These are phyloP conservation scores for Theristicus caerulescens DNA, from an alignment of 2,113 vertebrate species.

Conservation along the genomic window DNA sequence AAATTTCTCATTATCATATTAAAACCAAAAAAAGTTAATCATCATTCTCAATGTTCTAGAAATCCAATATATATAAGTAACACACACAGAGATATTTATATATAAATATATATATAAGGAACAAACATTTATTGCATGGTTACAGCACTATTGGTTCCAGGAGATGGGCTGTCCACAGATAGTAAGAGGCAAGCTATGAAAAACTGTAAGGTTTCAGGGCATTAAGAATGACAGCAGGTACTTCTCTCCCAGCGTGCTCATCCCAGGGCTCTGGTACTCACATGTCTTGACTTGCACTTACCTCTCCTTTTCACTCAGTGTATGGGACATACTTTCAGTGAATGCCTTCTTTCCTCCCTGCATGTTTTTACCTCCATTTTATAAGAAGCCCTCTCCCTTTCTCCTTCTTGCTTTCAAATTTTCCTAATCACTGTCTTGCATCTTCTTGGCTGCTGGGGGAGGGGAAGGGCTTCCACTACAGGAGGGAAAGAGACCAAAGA, in stretches of 20 bases:
- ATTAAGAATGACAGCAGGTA: not conserved
- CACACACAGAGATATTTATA: not conserved
- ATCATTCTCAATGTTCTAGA: not conserved
- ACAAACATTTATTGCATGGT: not conserved
- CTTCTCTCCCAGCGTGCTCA: not conserved
- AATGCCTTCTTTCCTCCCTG: not conserved
- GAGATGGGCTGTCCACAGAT: not conserved
- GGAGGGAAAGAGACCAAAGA: not conserved
- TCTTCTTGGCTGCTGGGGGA: not conserved
- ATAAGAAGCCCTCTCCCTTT: not conserved
- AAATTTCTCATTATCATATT: not conserved
- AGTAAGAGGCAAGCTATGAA: not conserved
- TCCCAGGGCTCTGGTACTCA: not conserved
- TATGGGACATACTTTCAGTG: not conserved
- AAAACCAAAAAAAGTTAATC: not conserved
- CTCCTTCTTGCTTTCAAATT: not conserved
- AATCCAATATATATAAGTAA: not conserved
- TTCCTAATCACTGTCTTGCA: not conserved
- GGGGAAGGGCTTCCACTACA: not conserved
- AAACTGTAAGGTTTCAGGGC: not conserved
- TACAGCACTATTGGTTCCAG: not conserved
- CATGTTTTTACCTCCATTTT: not conserved
- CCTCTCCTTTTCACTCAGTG: not conserved
- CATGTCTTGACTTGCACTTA: not conserved
- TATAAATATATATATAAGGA: not conserved